Evolutionary conservation across 2,113 vertebrate genomes (phyloP), one percentile per base, ranked within the genome.

Genomic region (Pleuronectes platessa): DNA sequence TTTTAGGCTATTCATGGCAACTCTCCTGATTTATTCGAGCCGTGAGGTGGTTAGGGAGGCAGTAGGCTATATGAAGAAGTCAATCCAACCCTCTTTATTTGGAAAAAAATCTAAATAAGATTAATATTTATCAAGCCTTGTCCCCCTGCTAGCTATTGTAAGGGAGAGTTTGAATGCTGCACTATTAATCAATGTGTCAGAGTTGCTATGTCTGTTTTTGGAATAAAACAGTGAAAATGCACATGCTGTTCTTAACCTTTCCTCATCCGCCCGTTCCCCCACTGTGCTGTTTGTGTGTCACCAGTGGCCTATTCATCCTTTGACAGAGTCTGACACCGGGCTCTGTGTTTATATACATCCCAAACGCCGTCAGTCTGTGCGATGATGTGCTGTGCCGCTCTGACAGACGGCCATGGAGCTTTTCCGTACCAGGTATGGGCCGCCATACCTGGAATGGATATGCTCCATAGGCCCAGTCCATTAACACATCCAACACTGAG

Each of bases 381-480:
- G 15, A 71, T 83, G 77, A 72, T 79, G 74, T 81, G 80, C 84
- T 74, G 64, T 35, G 40, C 60, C 72, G 63, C 55, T 66, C 74
- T 61, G 59, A 80, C 53, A 76, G 35, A 71, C 56, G 63, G 73
- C 68, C 42, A 21, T 58, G 74, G 70, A 86, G 67, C 79, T 62
- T 62, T 73, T 82, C 74, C 75, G 78, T 81, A 75, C 65, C 24
- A 26, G 76, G 73, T 80, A 60, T 71, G 77, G 62, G 27, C 76
- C 73, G 64, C 23, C 80, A 81, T 81, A 78, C 78, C 62, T 82
- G 54, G 71, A 74, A 88, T 82, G 83, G 88, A 89, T 91, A 74
- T 80, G 85, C 82, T 87, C 88, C 81, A 85, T 74, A 82, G 87
- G 78, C 81, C 63, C 86, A 87, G 84, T 89, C 89, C 86, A 90